These are phyloP conservation scores for Guaruba guarouba DNA, from an alignment of 2,113 vertebrate species.

Conservation along the genomic window DNA sequence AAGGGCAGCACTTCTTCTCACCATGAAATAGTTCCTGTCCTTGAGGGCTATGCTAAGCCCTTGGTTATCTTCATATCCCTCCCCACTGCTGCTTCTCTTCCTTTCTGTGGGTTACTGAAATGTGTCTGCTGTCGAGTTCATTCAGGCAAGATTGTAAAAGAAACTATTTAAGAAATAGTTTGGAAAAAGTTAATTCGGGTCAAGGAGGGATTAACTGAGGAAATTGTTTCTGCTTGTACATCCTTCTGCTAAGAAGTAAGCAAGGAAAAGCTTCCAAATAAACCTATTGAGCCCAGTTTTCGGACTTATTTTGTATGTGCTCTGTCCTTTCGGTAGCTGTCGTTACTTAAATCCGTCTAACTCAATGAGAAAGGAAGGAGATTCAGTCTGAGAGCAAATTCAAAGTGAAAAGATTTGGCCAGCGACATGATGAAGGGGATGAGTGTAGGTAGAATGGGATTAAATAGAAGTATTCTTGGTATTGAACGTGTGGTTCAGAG, in stretches of 20 bases:
- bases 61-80: neutral
- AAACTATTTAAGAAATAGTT: conserved; percentile 9
- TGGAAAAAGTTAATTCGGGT: conserved; percentile 26
- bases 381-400: neutral
- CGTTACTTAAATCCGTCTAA: neutral
- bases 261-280: neutral
- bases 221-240: neutral
- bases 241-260: conserved; percentile 17
- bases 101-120: neutral
- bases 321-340: neutral
- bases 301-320: neutral
- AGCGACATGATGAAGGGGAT: neutral
- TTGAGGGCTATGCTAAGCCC: neutral
- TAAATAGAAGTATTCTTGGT: neutral
- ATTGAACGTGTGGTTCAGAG: neutral
- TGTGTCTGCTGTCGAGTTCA: neutral
- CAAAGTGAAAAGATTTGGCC: conserved; percentile 14
- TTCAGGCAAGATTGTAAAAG: neutral
- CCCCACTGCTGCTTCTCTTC: neutral
- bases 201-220: conserved; percentile 13
- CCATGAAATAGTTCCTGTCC: neutral
- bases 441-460: conserved; percentile 1
- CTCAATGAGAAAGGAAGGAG: neutral
- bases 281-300: neutral
- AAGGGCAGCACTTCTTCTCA: neutral